Base-by-base conservation (phyloP, 2,797 vertebrate species). In the Epinephelus coioides region DNA sequence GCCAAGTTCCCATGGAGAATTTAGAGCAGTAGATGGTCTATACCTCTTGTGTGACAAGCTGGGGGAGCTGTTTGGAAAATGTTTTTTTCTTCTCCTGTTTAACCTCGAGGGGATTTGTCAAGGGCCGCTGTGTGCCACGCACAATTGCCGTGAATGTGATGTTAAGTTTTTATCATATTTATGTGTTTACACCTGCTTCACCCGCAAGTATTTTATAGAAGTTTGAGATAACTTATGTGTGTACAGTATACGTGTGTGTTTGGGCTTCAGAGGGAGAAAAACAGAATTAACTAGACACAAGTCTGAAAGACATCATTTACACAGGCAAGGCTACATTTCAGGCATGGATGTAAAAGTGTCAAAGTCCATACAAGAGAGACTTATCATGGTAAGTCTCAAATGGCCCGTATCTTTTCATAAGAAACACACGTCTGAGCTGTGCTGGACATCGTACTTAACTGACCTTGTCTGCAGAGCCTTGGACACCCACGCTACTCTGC, bases 221-320 rank as follows among this genome's bases (percentile, higher is more conserved):
- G 76, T 72, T 79, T 79, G 73, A 84, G 81, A 88, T 89, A 84
- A 88, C 81, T 88, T 88, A 82, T 73, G 71, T 80, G 76, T 87
- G 69, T 60, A 64, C 63, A 74, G 56, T 79, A 23, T 44, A 85
- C 51, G 62, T 87, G 89, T 85, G 69, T 89, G 71, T 88, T 78
- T 74, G 68, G 66, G 63, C 73, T 83, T 84, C 50, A 77, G 87
- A 82, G 73, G 76, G 79, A 85, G 83, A 82, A 90, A 91, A 89
- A 88, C 83, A 56, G 79, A 86, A 86, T 89, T 74, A 86, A 78
- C 59, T 57, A 79, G 82, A 75, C 54, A 61, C 69, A 62, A 63
- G 81, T 78, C 85, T 95, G 90, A 95, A 95, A 94, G 92, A 87
- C 87, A 89, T 86, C 65, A 90, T 95, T 95, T 92, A 95, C 78